phyloP scores from a whole-genome alignment of 2,888 invertebrate species.

The Andrena trimmerana region DNA sequence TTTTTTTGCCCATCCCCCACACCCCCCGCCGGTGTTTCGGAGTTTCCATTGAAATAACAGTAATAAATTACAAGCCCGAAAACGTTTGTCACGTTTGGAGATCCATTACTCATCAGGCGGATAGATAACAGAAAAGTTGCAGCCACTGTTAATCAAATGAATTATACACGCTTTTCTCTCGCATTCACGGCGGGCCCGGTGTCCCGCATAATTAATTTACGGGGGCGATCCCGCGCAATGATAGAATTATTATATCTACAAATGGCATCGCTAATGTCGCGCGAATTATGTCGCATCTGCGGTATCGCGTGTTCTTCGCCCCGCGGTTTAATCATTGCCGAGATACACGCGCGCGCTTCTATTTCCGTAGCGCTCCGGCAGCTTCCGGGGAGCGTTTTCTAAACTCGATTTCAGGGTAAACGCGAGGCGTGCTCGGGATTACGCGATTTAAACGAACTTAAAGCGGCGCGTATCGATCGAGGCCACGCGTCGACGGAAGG shows the following conservation, averaged over 20 bases:
- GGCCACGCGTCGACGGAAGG: background rate
- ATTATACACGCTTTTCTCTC: conserved; percentile 38
- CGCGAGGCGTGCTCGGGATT: conserved; percentile 42
- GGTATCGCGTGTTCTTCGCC: background rate
- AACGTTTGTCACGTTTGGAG: conserved; percentile 49
- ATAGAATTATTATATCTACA: conserved; percentile 30
- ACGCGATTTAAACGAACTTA: conserved; percentile 60
- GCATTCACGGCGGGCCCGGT: background rate
- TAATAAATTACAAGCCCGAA: conserved; percentile 43
- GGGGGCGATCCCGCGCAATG: background rate
- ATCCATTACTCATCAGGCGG: conserved; percentile 46
- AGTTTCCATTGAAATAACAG: conserved; percentile 40
- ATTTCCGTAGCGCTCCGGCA: conserved; percentile 11
- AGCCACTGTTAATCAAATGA: conserved; percentile 45
- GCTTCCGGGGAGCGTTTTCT: conserved; percentile 10
- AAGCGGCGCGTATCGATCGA: conserved; percentile 61
- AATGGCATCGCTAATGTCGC: background rate
- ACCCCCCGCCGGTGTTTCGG: background rate
- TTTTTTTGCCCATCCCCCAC: too few species aligned
- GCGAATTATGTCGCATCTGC: background rate
- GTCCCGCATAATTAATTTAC: conserved; percentile 41
- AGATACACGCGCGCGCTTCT: conserved; percentile 8
- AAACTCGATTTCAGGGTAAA: conserved; percentile 40
- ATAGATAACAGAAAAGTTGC: conserved; percentile 54
- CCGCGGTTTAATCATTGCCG: conserved; percentile 4